Percentiles rank a stretch among this genome's conserved stretches.
These are phyloP conservation scores for Drosophila nannoptera DNA, from an alignment of 1,140 invertebrate genomes.

Conservation along the genomic window DNA sequence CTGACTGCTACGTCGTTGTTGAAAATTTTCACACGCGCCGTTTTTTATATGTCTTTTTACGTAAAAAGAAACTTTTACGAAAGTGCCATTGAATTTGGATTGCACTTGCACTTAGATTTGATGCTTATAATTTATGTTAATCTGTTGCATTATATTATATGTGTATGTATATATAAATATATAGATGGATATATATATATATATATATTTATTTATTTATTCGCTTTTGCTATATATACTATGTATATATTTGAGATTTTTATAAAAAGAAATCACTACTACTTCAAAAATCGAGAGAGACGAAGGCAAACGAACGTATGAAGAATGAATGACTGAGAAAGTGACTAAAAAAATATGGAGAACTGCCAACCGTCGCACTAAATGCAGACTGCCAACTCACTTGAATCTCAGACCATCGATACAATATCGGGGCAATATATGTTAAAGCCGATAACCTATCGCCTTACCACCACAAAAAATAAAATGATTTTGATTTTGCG, in stretches of 20 bases:
- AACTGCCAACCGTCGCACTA: slow-evolving; percentile 24
- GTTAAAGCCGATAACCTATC: slow-evolving; percentile 9
- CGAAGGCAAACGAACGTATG: slow-evolving; percentile 42
- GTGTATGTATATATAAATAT: slow-evolving; percentile 29
- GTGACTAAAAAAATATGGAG: slow-evolving; percentile 42
- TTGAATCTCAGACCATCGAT: slow-evolving; percentile 21
- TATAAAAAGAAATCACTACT: slow-evolving; percentile 69
- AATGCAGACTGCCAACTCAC: slow-evolving; percentile 22
- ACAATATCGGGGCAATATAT: slow-evolving; percentile 5
- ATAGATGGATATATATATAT: too few species aligned
- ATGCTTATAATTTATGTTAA: slow-evolving; percentile 41
- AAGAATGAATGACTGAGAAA: slow-evolving; percentile 46
- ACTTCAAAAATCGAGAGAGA: slow-evolving; percentile 52
- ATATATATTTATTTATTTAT: too few species aligned
- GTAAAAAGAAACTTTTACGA: slow-evolving; percentile 65
- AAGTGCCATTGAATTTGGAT: slow-evolving; percentile 52
- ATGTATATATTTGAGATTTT: slow-evolving; percentile 65
- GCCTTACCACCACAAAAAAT: not conserved
- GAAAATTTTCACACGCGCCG: slow-evolving; percentile 74
- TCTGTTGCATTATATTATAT: slow-evolving; percentile 56
- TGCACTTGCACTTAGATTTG: slow-evolving; percentile 50
- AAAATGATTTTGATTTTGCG: not conserved
- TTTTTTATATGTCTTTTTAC: slow-evolving; percentile 66
- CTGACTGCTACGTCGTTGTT: slow-evolving; percentile 47
- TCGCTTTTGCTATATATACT: slow-evolving; percentile 33